Percentiles rank a stretch among this genome's conserved stretches.
phyloP scores from a whole-genome alignment of 2,888 invertebrate genomes.

The Dusona sp. region DNA sequence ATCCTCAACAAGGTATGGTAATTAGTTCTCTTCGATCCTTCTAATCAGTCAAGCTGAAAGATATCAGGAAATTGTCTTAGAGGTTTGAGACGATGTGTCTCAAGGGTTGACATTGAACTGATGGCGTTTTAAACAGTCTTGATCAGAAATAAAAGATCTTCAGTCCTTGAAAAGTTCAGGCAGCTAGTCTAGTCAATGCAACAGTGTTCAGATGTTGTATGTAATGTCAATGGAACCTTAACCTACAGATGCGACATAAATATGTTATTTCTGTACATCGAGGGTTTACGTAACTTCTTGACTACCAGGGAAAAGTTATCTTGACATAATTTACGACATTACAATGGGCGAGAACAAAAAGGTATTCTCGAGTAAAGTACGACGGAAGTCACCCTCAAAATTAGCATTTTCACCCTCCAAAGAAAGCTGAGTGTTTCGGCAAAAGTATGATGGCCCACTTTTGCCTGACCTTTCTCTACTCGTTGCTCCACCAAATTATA shows the following conservation, averaged over 20 bases:
- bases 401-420: constrained; percentile 60
- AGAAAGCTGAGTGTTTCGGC: constrained; percentile 29
- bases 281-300: constrained; percentile 51
- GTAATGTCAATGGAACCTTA: constrained; percentile 53
- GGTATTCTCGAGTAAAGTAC: constrained; percentile 42
- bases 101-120: constrained; percentile 68
- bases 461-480: constrained; percentile 35
- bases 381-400: constrained; percentile 50
- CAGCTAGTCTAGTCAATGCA: background rate
- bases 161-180: constrained; percentile 40
- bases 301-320: background rate
- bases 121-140: constrained; percentile 77
- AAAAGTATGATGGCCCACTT: constrained; percentile 56
- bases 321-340: constrained; percentile 58
- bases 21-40: constrained; percentile 81
- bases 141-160: constrained; percentile 66
- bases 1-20: constrained; percentile 78
- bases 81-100: constrained; percentile 3
- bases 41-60: constrained; percentile 78
- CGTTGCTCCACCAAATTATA: constrained; percentile 38
- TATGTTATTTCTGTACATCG: constrained; percentile 25
- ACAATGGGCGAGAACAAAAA: constrained; percentile 36
- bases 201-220: background rate
- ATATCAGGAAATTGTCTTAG: constrained; percentile 2
- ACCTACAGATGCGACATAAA: constrained; percentile 45